Conservation (phyloP, 2,113 vertebrate genomes). For the Struthidea cinerea region DNA sequence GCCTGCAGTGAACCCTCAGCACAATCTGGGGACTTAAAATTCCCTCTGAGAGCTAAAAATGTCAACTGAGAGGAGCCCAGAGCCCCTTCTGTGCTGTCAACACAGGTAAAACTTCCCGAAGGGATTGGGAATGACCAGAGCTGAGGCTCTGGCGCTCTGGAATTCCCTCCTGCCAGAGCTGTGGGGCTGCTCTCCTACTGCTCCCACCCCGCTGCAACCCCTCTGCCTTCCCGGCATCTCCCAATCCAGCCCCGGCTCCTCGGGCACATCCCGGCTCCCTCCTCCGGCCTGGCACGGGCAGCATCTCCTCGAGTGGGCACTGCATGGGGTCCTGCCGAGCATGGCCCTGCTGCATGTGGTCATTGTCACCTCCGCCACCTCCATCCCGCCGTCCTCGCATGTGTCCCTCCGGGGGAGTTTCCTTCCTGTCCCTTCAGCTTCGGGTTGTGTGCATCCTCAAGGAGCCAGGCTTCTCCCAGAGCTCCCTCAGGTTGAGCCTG, state of each 20-base stretch:
- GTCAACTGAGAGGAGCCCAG: not conserved
- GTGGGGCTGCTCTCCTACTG: not conserved
- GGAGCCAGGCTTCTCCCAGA: not conserved
- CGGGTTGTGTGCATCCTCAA: not conserved
- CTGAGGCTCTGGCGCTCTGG: not conserved
- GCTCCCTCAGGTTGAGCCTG: not conserved
- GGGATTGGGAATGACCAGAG: not conserved
- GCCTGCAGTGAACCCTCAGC: not conserved
- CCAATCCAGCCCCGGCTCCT: not conserved
- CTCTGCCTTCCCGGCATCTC: not conserved
- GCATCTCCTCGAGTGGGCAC: slow-evolving; percentile 50
- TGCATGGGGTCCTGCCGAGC: slow-evolving; percentile 18
- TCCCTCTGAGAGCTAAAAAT: not conserved
- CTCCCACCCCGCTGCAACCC: not conserved
- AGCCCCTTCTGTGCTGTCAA: not conserved
- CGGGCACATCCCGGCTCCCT: not conserved
- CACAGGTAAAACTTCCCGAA: not conserved
- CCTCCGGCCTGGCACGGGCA: not conserved
- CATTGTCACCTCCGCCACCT: not conserved
- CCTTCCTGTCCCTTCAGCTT: not conserved
- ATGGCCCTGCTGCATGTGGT: slow-evolving; percentile 40
- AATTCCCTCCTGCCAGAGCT: not conserved
- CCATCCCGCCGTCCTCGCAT: not conserved
- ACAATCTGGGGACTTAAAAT: not conserved
- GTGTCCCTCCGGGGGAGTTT: not conserved